These are phyloP conservation scores for Tauraco erythrolophus DNA, from an alignment of 2,113 vertebrate genomes.

Conservation along the genomic window DNA sequence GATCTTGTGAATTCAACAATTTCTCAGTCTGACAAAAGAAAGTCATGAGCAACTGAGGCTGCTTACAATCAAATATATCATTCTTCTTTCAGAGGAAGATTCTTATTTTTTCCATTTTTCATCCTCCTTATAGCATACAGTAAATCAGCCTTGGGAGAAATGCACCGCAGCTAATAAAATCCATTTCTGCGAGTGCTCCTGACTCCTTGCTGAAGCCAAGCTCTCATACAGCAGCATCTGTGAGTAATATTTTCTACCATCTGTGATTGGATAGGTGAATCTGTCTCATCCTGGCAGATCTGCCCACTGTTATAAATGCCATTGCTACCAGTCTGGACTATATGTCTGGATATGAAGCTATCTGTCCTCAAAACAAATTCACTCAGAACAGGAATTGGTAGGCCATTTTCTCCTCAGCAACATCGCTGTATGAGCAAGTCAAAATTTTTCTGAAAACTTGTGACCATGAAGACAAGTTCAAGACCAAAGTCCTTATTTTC, in stretches of 20 bases:
- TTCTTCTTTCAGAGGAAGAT: not conserved
- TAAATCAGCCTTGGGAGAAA: not conserved
- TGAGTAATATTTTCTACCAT: constrained; percentile 65
- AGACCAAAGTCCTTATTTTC: not conserved
- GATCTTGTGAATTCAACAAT: constrained; percentile 31
- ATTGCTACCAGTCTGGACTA: constrained; percentile 20
- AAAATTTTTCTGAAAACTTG: not conserved
- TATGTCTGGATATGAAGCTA: not conserved
- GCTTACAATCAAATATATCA: not conserved
- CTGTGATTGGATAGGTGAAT: constrained; percentile 67
- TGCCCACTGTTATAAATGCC: constrained; percentile 45
- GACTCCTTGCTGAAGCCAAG: constrained; percentile 19
- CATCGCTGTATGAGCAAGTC: fast-evolving
- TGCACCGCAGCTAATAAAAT: not conserved
- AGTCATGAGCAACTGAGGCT: not conserved
- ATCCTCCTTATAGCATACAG: not conserved
- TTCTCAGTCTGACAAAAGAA: constrained; percentile 16
- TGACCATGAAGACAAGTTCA: not conserved
- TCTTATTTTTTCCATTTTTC: not conserved
- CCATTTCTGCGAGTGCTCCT: not conserved
- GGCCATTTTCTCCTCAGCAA: not conserved
- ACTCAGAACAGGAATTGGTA: not conserved
- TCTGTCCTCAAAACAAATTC: constrained; percentile 19
- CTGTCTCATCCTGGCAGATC: constrained; percentile 52
- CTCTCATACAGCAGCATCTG: constrained; percentile 50